Evolutionary conservation across 2,797 vertebrate species (phyloP), one percentile per base, ranked within the genome.

Genomic region (Melanotaenia nigrans): DNA sequence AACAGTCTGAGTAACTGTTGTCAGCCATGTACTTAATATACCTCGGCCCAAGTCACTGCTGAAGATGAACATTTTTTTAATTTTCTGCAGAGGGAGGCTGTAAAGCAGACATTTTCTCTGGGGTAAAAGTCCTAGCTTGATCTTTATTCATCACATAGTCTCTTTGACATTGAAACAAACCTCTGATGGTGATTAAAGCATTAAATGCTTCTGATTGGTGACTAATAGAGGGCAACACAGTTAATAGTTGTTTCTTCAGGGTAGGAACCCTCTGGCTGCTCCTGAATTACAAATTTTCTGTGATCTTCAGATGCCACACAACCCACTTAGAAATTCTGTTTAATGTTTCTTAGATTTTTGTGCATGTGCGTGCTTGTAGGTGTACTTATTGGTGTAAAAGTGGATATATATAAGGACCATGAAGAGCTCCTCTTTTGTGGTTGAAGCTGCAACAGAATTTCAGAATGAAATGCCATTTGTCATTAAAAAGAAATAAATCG

Each of bases 61-160:
- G 59, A 63, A 40, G 63, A 5, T 8, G 13, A 30, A 11, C 67
- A 13, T 63, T 63, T 53, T 61, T 63, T 57, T 62, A 4, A 30
- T 62, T 58, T 65, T 40, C 1, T 45, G n/a, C 49, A 61, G 65
- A 54, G 69, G 64, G 65, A 83, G 70, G 78, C 64, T 62, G 47
- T 5, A 62, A 75, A 78, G 70, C 57, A 81, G 75, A 76, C 32
- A 3, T 35, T 71, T 71, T 84, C 84, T 85, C 58, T 8, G 56
- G 79, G 73, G 71, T 30, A 12, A 64, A 71, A 64, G 68, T 83
- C 84, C 57, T 30, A 77, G 59, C 78, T 67, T 67, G 61, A 81
- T 87, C 82, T 82, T 85, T 68, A 87, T 88, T 92, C 85, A 86
- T 89, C 68, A 65, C 71, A 32, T 72, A 88, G 91, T 91, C 82